Evolutionary conservation across 2,113 vertebrate species (phyloP).

Genomic region (Anoura caudifer): DNA sequence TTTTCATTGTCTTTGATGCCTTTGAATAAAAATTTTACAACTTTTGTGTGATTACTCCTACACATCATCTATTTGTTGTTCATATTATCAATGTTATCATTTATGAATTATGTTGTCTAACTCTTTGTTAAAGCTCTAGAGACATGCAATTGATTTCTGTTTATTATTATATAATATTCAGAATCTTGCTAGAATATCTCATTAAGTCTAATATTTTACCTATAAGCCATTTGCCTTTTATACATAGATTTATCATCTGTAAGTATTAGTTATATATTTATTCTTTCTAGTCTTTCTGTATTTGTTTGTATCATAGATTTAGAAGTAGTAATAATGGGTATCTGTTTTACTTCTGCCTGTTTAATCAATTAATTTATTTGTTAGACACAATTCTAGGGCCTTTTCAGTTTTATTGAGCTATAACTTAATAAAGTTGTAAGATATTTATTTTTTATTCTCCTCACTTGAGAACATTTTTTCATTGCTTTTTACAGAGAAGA

Average conservation of each 20-base stretch:
- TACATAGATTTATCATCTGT: neutral
- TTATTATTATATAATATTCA: neutral
- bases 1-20: neutral
- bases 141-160: neutral
- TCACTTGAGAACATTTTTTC: neutral
- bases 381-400: neutral
- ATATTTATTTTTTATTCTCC: neutral
- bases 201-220: neutral
- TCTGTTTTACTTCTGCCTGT: neutral
- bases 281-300: neutral
- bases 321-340: neutral
- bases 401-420: neutral
- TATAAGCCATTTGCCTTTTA: neutral
- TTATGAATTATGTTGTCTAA: neutral
- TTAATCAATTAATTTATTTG: neutral
- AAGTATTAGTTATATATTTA: neutral
- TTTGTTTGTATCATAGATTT: neutral
- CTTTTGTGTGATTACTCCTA: neutral
- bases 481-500: neutral
- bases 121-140: neutral
- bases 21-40: neutral
- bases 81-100: neutral
- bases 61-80: neutral
- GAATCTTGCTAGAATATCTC: neutral
- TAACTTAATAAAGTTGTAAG: neutral